Evolutionary conservation across 2,888 invertebrate species (phyloP), one percentile per base, ranked within the genome.

Genomic region (Phorcus lineatus): DNA sequence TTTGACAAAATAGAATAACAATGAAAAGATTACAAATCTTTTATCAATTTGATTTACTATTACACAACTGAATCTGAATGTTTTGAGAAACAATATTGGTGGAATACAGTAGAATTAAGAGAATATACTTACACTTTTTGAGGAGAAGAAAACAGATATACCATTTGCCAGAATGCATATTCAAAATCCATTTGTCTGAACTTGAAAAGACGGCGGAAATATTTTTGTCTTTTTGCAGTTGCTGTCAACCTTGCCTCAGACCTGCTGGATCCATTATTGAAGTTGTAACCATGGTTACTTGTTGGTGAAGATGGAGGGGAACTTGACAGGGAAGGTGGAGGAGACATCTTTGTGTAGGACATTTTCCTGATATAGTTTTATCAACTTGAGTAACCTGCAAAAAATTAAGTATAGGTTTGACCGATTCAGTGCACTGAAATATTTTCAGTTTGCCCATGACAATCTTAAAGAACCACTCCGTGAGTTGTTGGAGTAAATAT

Each of bases 131-230:
- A 94, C 54, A 99, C 98, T 95, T 98, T 98, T 91, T 99, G 98
- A 19, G 99, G 99, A 0, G 98, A 95, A 80, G 97, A 95, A 91
- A 99, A 97, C 84, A 99, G 94, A 93, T 98, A 98, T 0, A 98
- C 93, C 97, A 99, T 99, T 95, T 99, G 99, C 99, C 99, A 99
- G n/a, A 96, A 94, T 0, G 99, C 99, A 94, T 98, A 99, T 93
- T 99, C 98, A 94, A 99, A 99, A 94, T 99, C 99, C 99, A 99
- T 99, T 94, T 99, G 99, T 91, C 97, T 95, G 92, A 98, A 98
- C 93, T 97, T 97, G 82, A 92, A 87, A 28, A 93, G 81, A 19
- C 92, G 95, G 86, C 97, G 94, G 77, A 98, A 94, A 93, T 97
- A 92, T 83, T 92, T 92, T 57, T 90, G 88, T 84, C 92, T 83